Evolutionary conservation across 30 jellyfish, hydroid and myxozoan species (phyloP), one percentile per base, ranked within the genome.

Genomic region (Aurelia sp.): DNA sequence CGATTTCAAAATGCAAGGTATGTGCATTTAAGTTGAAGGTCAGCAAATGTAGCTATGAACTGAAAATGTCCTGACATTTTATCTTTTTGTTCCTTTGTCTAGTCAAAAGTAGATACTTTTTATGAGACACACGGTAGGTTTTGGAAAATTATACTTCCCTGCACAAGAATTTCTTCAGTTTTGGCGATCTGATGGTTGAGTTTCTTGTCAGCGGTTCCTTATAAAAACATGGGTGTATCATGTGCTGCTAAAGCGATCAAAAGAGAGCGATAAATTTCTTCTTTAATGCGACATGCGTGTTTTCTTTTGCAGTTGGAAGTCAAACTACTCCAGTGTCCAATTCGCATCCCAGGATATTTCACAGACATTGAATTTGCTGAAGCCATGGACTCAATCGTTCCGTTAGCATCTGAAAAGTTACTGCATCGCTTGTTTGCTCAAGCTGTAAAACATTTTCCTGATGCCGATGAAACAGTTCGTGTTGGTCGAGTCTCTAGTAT

Each of bases 281-380:
- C n/a, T n/a, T n/a, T n/a, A n/a, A n/a, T n/a, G n/a, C n/a, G n/a
- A n/a, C n/a, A n/a, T n/a, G n/a, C n/a, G n/a, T n/a, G n/a, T n/a
- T 59, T 65, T 62, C 48, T 53, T 3, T 86, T 71, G 21, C 74
- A 88, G 96, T 41, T 79, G 10, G 88, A 73, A 10, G 86, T 76
- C 18, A 78, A 67, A 35, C 79, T 88, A 6, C 67, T 76, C 35
- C 82, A 85, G 82, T 71, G 85, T 21, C 89, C 91, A 4, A 88
- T 88, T 19, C 83, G 96, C 52, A 41, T 48, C 51, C 96, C 88
- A 23, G 96, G 96, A 3, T 82, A 50, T 33, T 88, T 79, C 73
- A 88, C 90, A 17, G 96, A 88, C 52, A 73, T 88, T 7, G 96
- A 88, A 63, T 79, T 78, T 47, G 62, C 78, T 5, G 96, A 88